Conservation (phyloP, 2,888 invertebrate genomes). For the Timema podura region DNA sequence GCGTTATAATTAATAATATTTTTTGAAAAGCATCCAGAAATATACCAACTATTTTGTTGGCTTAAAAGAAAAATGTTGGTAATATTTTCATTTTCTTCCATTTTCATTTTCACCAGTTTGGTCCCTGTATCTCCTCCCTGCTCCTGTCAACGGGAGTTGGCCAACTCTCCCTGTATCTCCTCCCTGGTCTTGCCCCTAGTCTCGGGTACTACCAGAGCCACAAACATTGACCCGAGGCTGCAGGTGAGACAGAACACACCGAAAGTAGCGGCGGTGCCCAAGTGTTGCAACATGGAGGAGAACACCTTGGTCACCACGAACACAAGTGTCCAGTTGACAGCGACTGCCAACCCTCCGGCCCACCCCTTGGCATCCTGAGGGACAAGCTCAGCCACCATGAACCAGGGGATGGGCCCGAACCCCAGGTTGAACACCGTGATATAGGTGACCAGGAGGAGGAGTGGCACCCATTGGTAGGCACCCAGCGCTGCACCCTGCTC, state of each 20-base stretch:
- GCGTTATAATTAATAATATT: too few relatives aligned
- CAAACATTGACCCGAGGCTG: conserved; percentile 23
- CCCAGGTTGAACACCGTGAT: conserved; percentile 66
- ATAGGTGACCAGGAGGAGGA: conserved; percentile 59
- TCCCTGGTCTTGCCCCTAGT: conserved; percentile 21
- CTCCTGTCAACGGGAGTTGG: not conserved
- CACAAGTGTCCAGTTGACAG: conserved; percentile 52
- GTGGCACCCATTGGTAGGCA: conserved; percentile 66
- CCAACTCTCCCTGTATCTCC: conserved; percentile 18
- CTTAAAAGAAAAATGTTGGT: too few relatives aligned
- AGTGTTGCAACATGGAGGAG: conserved; percentile 39
- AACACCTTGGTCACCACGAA: conserved; percentile 68
- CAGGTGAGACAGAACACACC: conserved; percentile 20
- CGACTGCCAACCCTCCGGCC: conserved; percentile 69
- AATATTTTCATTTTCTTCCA: too few relatives aligned
- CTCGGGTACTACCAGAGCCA: conserved; percentile 25
- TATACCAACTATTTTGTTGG: too few relatives aligned
- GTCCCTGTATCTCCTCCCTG: conserved; percentile 18
- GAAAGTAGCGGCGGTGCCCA: conserved; percentile 18
- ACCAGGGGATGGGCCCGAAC: conserved; percentile 78
- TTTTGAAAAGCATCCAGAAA: too few relatives aligned
- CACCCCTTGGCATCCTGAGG: conserved; percentile 65
- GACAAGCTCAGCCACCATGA: conserved; percentile 73
- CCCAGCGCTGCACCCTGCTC: conserved; percentile 16
- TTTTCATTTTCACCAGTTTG: too few relatives aligned